Evolutionary conservation across 1,140 invertebrate species (phyloP).

Genomic region (Adoxophyes honmai): DNA sequence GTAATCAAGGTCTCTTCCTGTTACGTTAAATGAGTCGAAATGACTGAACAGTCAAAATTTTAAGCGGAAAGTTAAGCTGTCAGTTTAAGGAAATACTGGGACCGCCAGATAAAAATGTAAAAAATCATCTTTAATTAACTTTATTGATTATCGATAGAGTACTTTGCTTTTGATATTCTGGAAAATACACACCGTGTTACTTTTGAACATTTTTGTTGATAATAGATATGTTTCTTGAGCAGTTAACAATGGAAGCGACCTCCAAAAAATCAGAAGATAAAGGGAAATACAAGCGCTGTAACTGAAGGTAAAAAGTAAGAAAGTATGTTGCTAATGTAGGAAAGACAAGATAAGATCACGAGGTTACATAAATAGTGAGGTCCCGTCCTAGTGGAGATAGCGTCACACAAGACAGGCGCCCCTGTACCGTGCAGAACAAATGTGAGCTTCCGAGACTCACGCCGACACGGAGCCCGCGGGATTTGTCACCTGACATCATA

Average conservation of each 20-base stretch:
- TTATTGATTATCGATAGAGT: too few species aligned
- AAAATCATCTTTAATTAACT: too few species aligned
- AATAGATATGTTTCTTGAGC: too few species aligned
- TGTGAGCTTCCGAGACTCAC: neutral
- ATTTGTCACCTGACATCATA: conserved; percentile 6
- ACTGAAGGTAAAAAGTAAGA: too few species aligned
- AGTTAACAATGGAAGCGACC: too few species aligned
- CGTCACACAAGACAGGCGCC: neutral
- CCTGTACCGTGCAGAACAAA: conserved; percentile 3
- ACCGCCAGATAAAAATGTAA: neutral
- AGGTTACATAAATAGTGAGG: neutral
- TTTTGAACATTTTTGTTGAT: too few species aligned
- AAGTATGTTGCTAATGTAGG: too few species aligned
- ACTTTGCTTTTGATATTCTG: too few species aligned
- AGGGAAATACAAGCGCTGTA: too few species aligned
- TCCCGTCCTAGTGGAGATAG: neutral
- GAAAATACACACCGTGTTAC: too few species aligned
- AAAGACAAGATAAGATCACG: too few species aligned
- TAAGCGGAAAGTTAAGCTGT: conserved; percentile 15
- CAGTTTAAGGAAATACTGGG: neutral
- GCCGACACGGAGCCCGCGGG: neutral
- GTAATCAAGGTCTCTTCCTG: conserved; percentile 50
- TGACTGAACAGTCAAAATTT: conserved; percentile 27
- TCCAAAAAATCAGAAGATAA: too few species aligned
- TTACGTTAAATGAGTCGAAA: conserved; percentile 49